Conservation (phyloP, 1,140 invertebrate genomes). For the Formica exsecta region DNA sequence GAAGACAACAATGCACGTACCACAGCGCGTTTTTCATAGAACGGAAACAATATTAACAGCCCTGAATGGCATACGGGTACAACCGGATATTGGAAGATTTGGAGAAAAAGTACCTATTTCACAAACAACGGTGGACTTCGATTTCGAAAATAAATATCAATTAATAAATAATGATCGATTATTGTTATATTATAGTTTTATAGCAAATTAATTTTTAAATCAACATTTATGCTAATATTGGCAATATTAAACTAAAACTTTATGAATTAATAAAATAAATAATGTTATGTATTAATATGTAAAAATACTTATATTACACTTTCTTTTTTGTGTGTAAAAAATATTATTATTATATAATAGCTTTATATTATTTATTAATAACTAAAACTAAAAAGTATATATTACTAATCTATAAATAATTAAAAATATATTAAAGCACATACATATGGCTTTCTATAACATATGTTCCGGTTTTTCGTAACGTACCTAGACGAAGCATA, state of each 20-base stretch:
- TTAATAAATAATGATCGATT: neutral
- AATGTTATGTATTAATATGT: conserved; percentile 1
- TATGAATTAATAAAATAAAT: neutral
- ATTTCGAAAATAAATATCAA: neutral
- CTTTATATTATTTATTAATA: neutral
- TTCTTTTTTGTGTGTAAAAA: too few relatives aligned
- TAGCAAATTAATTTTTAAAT: neutral
- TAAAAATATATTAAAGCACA: neutral
- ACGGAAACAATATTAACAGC: neutral
- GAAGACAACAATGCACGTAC: neutral
- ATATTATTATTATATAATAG: too few relatives aligned
- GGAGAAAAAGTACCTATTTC: neutral
- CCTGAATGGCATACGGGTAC: neutral
- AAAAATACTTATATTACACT: neutral
- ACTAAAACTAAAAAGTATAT: neutral
- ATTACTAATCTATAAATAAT: neutral
- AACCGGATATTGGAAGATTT: neutral
- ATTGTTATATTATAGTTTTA: neutral
- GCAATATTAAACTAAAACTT: neutral
- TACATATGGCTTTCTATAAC: neutral
- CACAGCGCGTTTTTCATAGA: neutral
- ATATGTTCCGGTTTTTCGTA: neutral
- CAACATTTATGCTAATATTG: neutral
- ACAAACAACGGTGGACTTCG: neutral
- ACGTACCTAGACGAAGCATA: conserved; percentile 18